Evolutionary conservation across 2,888 invertebrate genomes (phyloP).

Genomic region (Beris morrisii): DNA sequence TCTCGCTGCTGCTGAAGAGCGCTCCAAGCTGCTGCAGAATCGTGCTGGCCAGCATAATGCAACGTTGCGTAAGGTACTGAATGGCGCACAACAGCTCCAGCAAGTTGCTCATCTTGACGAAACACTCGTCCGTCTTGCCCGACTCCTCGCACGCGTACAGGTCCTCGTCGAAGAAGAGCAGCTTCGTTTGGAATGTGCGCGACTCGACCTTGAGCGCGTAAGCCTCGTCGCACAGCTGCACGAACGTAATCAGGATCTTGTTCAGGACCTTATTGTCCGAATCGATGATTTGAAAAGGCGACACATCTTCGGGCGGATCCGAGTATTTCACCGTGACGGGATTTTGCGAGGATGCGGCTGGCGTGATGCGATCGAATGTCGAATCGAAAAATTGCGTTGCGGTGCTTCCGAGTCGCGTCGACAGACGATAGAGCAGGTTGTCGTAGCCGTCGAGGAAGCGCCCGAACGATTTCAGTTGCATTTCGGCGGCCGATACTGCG

Average conservation of each 20-base stretch:
- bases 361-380: not conserved
- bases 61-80: conserved; percentile 69
- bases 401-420: not conserved
- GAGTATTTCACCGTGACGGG: conserved; percentile 3
- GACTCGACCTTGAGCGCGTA: conserved; percentile 68
- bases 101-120: conserved; percentile 58
- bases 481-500: conserved; percentile 49
- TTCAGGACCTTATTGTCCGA: conserved; percentile 82
- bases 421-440: not conserved
- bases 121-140: conserved; percentile 38
- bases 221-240: conserved; percentile 78
- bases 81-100: conserved; percentile 66
- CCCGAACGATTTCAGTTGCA: conserved; percentile 50
- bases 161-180: conserved; percentile 51
- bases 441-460: conserved; percentile 48
- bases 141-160: conserved; percentile 33
- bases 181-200: conserved; percentile 59
- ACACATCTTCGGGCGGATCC: conserved; percentile 62
- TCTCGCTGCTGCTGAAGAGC: conserved; percentile 57
- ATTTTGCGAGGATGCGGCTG: not conserved
- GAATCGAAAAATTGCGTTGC: not conserved
- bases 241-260: conserved; percentile 77
- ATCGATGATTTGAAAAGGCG: conserved; percentile 70
- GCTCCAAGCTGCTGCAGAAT: conserved; percentile 75
- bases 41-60: conserved; percentile 71